Base-by-base conservation (phyloP, 2,113 vertebrate genomes). In the Limanda limanda region DNA sequence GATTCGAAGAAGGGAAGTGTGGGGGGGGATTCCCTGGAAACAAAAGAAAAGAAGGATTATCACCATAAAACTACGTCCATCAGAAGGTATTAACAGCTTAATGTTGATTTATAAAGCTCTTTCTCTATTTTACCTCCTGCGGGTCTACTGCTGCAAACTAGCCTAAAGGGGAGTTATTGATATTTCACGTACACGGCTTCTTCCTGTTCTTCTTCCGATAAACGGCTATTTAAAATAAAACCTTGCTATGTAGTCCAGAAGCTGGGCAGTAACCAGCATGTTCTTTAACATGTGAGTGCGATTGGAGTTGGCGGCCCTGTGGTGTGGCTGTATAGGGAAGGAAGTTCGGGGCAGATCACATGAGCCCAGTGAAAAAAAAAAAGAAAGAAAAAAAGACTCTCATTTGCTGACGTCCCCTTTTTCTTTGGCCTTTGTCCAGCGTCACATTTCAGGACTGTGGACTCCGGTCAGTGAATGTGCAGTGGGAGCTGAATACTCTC, bases 341-440 rank as follows among this genome's bases (percentile, higher is more conserved):
- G 86, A 91, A 88, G 74, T 71, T 85, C 52, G 73, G 68, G 61
- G 35, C 35, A 11, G 58, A 89, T 91, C 90, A 92, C 89, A 91
- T 92, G 91, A 89, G 74, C 2, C 42, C 17, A 55, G 66, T 7
- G 72, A 17, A 17, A 27, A 17, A 27, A 27, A 57, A 27, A 82
- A 82, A 64, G n/a, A 61, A 27, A 76, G 18, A 78, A 11, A 68
- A 78, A 82, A 82, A 64, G 35, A 0, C 57, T 54, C 37, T 15
- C 35, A 75, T 89, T 61, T 92, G 92, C 93, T 92, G 93, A 92
- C 90, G 60, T 58, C 48, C 24, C 62, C 54, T 61, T 89, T 90
- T 90, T 82, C 64, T 31, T 56, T 88, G 88, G 90, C 82, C 83
- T 87, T 92, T 89, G 85, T 83, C 83, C 87, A 83, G 62, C 27